Evolutionary conservation across 2,797 vertebrate species (phyloP), one percentile per base, ranked within the genome.

Genomic region (Danionella dracula): DNA sequence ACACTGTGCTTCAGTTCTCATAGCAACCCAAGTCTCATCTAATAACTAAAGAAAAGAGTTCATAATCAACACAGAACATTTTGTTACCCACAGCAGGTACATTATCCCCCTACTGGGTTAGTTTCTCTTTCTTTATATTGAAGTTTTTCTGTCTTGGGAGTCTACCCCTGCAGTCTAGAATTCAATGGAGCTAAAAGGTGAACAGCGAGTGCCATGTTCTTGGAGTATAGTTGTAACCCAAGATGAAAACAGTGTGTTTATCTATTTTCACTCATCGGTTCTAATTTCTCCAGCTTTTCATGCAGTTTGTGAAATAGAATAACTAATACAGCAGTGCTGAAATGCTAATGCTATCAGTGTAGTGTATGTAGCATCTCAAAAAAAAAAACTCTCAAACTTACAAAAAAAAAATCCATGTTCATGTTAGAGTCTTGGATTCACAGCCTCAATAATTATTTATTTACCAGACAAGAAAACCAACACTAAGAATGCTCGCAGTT

Each of bases 51-150:
- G 35, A 61, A 42, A 55, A 54, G 40, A 12, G 9, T 6, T 6
- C 49, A 51, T 27, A 8, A 50, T n/a, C 16, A 66, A 66, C 15
- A 23, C 51, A 74, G 59, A 59, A 29, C 29, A 37, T 44, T 10
- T 34, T 21, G 44, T 42, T 59, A 16, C 32, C 19, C 31, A 40
- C 6, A 5, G 46, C 53, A 64, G 40, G 40, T 54, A 29, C 11
- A 35, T 6, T 40, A 10, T 9, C 19, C 10, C 41, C 45, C 20
- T 29, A 23, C 17, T 34, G 48, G 20, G 48, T 54, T 45, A 21
- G 50, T 64, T 54, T 53, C 21, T 27, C n/a, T 9, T 8, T 9
- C 1, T 11, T 29, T 19, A 27, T 27, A 23, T 17, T 16, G 29
- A 31, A 40, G 2, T 42, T 64, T 4, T 42, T 2, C 16, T 17